phyloP scores from a whole-genome alignment of 1,140 invertebrate species.

The Zaprionus ghesquierei region DNA sequence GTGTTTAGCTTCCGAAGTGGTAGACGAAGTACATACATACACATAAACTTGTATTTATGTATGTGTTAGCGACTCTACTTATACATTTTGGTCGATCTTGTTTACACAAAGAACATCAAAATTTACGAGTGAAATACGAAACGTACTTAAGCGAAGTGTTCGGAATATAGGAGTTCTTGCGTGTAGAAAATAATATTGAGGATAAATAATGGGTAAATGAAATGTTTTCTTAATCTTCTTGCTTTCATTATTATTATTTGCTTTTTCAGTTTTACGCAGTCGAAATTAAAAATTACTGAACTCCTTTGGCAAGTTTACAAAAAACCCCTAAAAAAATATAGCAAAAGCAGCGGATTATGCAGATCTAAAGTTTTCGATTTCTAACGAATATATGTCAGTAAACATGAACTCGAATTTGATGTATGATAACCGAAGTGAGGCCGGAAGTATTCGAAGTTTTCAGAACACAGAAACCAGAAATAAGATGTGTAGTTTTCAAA shows the following conservation, averaged over 20 bases:
- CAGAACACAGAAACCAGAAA: not conserved
- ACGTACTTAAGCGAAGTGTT: not conserved
- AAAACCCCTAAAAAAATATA: not conserved
- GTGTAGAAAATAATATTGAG: not conserved
- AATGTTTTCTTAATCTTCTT: not conserved
- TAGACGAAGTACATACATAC: not conserved
- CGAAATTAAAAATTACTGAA: not conserved
- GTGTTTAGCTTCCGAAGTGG: not conserved
- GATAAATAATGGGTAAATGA: not conserved
- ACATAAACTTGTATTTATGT: too few relatives aligned
- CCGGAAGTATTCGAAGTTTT: not conserved
- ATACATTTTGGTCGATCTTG: not conserved
- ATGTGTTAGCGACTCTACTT: not conserved
- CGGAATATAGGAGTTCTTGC: not conserved
- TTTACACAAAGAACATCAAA: not conserved
- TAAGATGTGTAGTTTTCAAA: not conserved
- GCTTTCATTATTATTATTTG: not conserved
- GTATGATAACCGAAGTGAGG: not conserved
- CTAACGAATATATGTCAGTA: not conserved
- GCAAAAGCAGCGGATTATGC: not conserved
- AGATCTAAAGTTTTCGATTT: not conserved
- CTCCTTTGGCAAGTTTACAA: not conserved
- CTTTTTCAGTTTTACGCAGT: not conserved
- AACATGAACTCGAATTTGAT: not conserved
- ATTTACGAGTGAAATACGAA: not conserved